Evolutionary conservation across 2,113 vertebrate species (phyloP), one percentile per base, ranked within the genome.

Genomic region (Gasterosteus aculeatus): DNA sequence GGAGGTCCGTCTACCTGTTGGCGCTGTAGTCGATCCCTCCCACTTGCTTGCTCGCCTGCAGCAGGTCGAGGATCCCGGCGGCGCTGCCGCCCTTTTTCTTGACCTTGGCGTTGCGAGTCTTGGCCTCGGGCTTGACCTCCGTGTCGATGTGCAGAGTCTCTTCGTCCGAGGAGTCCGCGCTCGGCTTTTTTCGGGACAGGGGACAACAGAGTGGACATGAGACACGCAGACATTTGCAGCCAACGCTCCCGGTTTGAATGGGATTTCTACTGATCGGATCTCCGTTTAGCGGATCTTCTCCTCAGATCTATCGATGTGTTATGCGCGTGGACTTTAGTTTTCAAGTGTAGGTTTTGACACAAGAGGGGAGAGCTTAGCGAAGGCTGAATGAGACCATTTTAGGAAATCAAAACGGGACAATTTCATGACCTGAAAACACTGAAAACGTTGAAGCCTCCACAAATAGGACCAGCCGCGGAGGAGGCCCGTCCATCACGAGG

Each of bases 31-130:
- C 98, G 3, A 99, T 96, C 8, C 96, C 97, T 8, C 97, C 98
- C 75, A 99, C 98, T 95, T 98, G 97, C 90, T 99, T 98, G 89
- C 98, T 99, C 78, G 98, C 98, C 92, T 99, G 98, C 85, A 99
- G 92, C 86, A 99, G 95, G 90, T 99, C 97, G 69, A 99, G 93
- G 69, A 99, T 99, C 78, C 97, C 97, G 0, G 96, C 96, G 0
- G 95, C 94, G 56, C 95, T 97, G 76, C 95, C 94, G 0, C 90
- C 92, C 72, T 98, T 98, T 83, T 97, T 98, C 93, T 97, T 99
- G 70, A 94, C 95, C 93, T 97, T 98, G 67, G 96, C 95, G 62
- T 96, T 97, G 76, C 96, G 96, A 75, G 95, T 76, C 87, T 94
- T 95, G 63, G 87, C 88, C 67, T 95, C 94, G 0, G 89, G 82